Evolutionary conservation across 2,888 invertebrate genomes (phyloP).

Genomic region (Ormyrus nitidulus): DNA sequence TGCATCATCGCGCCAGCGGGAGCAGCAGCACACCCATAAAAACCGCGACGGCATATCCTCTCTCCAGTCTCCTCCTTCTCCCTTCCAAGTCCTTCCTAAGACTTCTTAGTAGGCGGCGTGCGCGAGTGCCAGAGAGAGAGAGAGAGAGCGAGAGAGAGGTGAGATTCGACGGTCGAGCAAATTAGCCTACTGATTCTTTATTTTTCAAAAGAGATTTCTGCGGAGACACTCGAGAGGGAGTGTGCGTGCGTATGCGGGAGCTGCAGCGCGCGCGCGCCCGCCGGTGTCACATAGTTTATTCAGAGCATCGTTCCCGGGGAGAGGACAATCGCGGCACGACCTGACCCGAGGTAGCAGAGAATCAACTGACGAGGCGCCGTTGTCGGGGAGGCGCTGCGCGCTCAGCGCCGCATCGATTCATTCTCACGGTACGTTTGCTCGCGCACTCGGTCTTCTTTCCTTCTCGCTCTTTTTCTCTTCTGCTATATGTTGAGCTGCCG

Average conservation of each 20-base stretch:
- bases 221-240: not conserved
- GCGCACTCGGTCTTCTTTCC: conserved; percentile 7
- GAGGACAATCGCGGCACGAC: not conserved
- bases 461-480: conserved; percentile 2
- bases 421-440: not conserved
- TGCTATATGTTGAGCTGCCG: too few species aligned
- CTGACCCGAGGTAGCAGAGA: too few species aligned
- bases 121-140: not conserved
- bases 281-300: conserved; percentile 41
- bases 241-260: not conserved
- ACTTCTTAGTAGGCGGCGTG: not conserved
- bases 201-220: conserved; percentile 6
- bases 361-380: too few species aligned
- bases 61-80: not conserved
- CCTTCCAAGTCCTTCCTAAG: not conserved
- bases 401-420: conserved; percentile 50
- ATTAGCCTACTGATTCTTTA: not conserved
- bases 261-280: not conserved
- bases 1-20: conserved; percentile 6
- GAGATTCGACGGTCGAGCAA: too few species aligned
- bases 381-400: conserved; percentile 1
- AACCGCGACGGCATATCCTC: not conserved
- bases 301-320: conserved; percentile 21
- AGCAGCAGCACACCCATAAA: conserved; percentile 9
- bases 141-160: too few species aligned